phyloP scores from a whole-genome alignment of 2,797 vertebrate genomes.

The Huso huso region DNA sequence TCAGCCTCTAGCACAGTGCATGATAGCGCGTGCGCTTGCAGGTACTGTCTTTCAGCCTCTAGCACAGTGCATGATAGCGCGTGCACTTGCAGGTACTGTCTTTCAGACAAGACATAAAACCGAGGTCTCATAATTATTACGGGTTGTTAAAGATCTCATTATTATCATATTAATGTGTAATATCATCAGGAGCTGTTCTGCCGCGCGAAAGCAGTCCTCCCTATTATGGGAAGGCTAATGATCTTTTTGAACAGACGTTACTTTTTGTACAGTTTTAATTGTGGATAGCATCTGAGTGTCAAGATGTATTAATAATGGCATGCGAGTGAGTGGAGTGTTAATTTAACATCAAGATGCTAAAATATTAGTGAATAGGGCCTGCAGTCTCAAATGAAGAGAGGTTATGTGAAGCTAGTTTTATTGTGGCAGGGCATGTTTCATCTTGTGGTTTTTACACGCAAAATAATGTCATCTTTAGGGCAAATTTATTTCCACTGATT shows the following conservation, averaged over 20 bases:
- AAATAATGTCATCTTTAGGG: neutral
- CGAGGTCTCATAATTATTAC: neutral
- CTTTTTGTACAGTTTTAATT: constrained; percentile 4
- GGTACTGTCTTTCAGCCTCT: too few relatives aligned
- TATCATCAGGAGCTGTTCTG: constrained; percentile 1
- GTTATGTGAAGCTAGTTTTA: neutral
- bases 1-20: too few relatives aligned
- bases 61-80: neutral
- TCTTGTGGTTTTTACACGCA: neutral
- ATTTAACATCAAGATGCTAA: constrained; percentile 4
- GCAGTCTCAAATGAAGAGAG: neutral
- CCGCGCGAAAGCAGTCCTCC: neutral
- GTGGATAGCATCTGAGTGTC: constrained; percentile 3
- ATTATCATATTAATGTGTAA: constrained; percentile 8
- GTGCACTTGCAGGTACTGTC: neutral
- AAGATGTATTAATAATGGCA: constrained; percentile 6
- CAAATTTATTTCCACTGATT: too few relatives aligned
- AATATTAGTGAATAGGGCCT: constrained; percentile 3
- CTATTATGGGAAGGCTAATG: constrained; percentile 6
- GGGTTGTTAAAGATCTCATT: constrained; percentile 5
- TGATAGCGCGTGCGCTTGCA: too few relatives aligned
- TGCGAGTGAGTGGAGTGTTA: constrained; percentile 2
- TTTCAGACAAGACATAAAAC: constrained; percentile 1
- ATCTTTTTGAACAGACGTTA: constrained; percentile 1
- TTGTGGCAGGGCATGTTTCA: neutral